Evolutionary conservation across 2,888 invertebrate genomes (phyloP).

Genomic region (Iphiclides podalirius): DNA sequence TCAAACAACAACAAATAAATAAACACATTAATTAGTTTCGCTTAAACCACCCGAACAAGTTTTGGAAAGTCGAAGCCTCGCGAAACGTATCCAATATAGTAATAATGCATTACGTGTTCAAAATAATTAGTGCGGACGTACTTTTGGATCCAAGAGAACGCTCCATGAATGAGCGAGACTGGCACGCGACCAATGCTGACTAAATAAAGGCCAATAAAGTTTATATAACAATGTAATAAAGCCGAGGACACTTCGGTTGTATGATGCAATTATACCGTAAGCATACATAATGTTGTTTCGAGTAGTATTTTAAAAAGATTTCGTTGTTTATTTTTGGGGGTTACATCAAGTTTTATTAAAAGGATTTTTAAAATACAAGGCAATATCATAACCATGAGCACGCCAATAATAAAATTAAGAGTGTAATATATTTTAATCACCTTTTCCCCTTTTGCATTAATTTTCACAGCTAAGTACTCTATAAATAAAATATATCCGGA

Average conservation of each 20-base stretch:
- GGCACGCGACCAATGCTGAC: conserved; percentile 13
- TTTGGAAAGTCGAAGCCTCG: conserved; percentile 15
- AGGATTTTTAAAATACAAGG: no score
- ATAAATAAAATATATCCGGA: no score
- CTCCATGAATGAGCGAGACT: conserved; percentile 21
- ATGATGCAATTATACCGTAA: background rate
- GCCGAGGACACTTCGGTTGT: background rate
- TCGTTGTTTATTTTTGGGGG: background rate
- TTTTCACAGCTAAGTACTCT: no score
- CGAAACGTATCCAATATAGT: conserved; percentile 12
- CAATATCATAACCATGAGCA: no score
- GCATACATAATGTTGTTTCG: background rate
- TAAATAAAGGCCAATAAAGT: conserved; percentile 15
- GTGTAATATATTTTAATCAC: no score
- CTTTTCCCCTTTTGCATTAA: no score
- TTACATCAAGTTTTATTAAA: no score
- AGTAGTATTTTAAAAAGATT: background rate
- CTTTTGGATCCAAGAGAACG: conserved; percentile 11
- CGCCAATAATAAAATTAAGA: no score
- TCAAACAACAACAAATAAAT: conserved; percentile 18
- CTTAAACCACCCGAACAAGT: conserved; percentile 10
- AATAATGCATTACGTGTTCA: conserved; percentile 17
- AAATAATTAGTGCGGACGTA: conserved; percentile 18
- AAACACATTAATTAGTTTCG: conserved; percentile 18
- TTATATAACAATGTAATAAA: conserved; percentile 12